Base-by-base conservation (phyloP, 2,113 vertebrate species). In the Gadus chalcogrammus region DNA sequence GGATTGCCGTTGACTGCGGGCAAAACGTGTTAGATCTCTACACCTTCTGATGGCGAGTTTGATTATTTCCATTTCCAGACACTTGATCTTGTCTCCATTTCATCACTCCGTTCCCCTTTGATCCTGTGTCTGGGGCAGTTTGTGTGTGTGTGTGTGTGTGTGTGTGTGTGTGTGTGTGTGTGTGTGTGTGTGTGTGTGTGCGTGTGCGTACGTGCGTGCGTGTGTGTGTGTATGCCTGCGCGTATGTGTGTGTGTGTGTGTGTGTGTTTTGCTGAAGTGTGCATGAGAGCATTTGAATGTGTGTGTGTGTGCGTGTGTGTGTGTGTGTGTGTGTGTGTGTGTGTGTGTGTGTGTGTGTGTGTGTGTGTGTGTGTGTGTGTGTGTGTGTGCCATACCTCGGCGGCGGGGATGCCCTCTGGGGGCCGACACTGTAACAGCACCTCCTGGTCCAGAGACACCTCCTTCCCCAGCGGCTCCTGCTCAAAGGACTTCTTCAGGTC, bases 401-500 rank as follows among this genome's bases (percentile, higher is more conserved):
- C 96, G 38, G 93, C 90, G 0, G 97, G 97, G 77, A 97, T 95
- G 70, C 96, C 97, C 91, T 97, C 95, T 0, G 97, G 97, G 71
- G 97, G 97, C 28, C 96, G 94, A 82, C 97, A 98, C 81, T 98
- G 95, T 16, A 98, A 90, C 70, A 97, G 90, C 65, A 98, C 96
- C 81, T 98, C 95, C 87, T 98, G 97, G 71, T 98, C 95, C 87
- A 98, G 84, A 42, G 94, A 95, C 0, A 98, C 97, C 88, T 98
- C 96, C 74, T 97, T 97, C 58, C 97, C 97, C 74, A 97, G 75
- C 0, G 97, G 97, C 70, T 98, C 97, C 83, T 97, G 95, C 71
- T 98, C 96, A 9, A 98, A 98, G 12, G 94, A 94, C 81, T 98
- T 98, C 82, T 94, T 94, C 53, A 98, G 89, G 88, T 98, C 96